Conservation (phyloP, 1,140 invertebrate genomes). For the Thaumatotibia leucotreta region DNA sequence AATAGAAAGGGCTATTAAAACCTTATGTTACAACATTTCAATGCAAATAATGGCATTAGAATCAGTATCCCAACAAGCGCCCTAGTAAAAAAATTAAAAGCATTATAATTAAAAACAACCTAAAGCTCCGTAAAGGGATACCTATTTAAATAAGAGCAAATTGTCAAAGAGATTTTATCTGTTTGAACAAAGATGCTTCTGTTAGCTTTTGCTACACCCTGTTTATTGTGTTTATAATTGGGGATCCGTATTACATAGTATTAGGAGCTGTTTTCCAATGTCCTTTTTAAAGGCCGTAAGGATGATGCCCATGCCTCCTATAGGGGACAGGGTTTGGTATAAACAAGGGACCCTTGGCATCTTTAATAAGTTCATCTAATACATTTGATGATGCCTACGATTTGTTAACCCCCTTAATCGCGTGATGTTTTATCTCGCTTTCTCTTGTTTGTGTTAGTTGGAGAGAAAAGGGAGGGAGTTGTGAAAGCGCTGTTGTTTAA, state of each 20-base stretch:
- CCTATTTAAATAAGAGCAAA: conserved; percentile 74
- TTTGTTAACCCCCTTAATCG: conserved; percentile 51
- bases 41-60: not conserved
- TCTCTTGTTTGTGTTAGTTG: not conserved
- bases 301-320: not conserved
- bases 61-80: not conserved
- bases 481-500: conserved; percentile 40
- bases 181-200: conserved; percentile 69
- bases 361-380: conserved; percentile 69
- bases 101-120: conserved; percentile 57
- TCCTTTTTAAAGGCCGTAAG: not conserved
- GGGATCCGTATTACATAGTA: not conserved
- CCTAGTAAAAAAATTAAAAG: conserved; percentile 17
- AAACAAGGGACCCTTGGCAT: conserved; percentile 19
- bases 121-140: conserved; percentile 59
- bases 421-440: conserved; percentile 34
- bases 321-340: not conserved
- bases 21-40: not conserved
- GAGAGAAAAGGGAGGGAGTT: conserved; percentile 31
- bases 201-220: conserved; percentile 58
- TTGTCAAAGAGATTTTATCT: conserved; percentile 76
- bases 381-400: conserved; percentile 61
- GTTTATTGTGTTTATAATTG: conserved; percentile 28
- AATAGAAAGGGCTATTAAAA: not conserved
- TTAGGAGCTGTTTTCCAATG: not conserved